Conservation (phyloP, 2,113 vertebrate species). For the Xiphophorus maculatus region DNA sequence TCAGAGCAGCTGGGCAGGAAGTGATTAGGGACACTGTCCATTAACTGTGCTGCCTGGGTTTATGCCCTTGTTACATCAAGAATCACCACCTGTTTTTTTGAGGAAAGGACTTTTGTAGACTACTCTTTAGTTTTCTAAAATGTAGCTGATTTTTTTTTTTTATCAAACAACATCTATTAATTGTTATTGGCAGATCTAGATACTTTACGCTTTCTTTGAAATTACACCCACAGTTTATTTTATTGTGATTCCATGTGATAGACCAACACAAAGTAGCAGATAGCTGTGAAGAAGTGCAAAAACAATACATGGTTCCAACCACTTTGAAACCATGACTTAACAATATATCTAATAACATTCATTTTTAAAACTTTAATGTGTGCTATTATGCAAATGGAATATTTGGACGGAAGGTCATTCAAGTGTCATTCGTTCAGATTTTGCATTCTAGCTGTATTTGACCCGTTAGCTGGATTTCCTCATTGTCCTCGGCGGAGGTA, state of each 20-base stretch:
- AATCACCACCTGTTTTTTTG: background rate
- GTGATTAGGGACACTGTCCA: slow-evolving; percentile 33
- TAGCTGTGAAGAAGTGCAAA: background rate
- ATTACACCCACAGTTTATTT: no score
- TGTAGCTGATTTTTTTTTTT: background rate
- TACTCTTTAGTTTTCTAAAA: background rate
- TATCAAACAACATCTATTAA: background rate
- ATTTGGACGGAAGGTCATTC: no score
- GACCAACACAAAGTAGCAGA: background rate
- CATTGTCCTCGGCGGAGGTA: no score
- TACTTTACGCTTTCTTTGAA: background rate
- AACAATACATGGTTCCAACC: no score
- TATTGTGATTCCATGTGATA: background rate
- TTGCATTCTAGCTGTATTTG: no score
- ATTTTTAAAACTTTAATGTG: no score
- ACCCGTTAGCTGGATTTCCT: no score
- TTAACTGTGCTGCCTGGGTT: slow-evolving; percentile 16
- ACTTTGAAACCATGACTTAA: no score
- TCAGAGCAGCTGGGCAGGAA: slow-evolving; percentile 41
- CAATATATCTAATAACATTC: no score
- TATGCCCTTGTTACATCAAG: background rate
- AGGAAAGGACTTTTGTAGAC: background rate
- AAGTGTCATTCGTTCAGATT: no score
- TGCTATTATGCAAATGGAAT: no score
- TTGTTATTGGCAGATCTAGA: background rate